phyloP scores from a whole-genome alignment of 2,113 vertebrate species.

The Marcusenius ussheri region DNA sequence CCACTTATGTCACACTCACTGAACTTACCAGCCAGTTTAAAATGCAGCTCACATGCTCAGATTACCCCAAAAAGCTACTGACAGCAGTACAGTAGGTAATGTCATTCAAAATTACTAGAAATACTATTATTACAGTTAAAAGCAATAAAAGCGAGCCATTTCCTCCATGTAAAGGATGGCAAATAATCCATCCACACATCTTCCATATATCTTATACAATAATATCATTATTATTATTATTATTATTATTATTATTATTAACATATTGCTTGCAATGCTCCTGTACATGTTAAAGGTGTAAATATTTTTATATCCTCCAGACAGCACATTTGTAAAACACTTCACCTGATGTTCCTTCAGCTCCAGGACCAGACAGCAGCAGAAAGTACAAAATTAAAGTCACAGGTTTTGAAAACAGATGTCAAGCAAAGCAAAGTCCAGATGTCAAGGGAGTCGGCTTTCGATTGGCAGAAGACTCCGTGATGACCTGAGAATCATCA shows the following conservation, averaged over 20 bases:
- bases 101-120: neutral
- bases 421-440: neutral
- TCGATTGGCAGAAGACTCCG: neutral
- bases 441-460: neutral
- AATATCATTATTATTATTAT: neutral
- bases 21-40: neutral
- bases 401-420: neutral
- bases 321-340: neutral
- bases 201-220: neutral
- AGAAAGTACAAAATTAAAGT: neutral
- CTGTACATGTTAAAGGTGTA: neutral
- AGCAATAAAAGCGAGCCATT: neutral
- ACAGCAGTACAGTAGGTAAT: neutral
- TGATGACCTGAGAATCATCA: conserved; percentile 15
- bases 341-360: neutral
- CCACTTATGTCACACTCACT: neutral
- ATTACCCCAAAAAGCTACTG: neutral
- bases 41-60: neutral
- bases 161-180: neutral
- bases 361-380: neutral
- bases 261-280: neutral
- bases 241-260: neutral
- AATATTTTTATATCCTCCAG: neutral
- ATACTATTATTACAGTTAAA: neutral
- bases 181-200: neutral